phyloP scores from a whole-genome alignment of 2,113 vertebrate genomes.

The Strix uralensis region DNA sequence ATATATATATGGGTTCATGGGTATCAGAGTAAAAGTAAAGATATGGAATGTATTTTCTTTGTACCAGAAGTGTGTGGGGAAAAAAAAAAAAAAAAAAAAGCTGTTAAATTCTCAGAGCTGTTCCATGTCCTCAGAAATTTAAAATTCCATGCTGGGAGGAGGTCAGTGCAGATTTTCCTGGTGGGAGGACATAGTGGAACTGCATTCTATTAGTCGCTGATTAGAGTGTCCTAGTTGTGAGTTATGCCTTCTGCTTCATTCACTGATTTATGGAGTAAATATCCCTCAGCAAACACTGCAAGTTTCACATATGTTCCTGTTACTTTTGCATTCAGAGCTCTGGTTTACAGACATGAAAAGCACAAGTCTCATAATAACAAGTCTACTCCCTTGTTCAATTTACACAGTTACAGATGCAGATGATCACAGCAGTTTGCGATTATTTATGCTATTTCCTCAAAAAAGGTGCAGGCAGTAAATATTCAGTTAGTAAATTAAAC shows the following conservation, averaged over 20 bases:
- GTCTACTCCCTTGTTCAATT: conserved; percentile 9
- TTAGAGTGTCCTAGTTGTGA: conserved; percentile 11
- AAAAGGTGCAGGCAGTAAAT: neutral
- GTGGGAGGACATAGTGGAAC: neutral
- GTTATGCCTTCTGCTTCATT: neutral
- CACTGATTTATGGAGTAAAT: conserved; percentile 20
- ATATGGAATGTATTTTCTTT: neutral
- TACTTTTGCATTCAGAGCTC: conserved; percentile 36
- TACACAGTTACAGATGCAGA: conserved; percentile 15
- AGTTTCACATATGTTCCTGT: conserved; percentile 22
- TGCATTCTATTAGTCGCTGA: neutral
- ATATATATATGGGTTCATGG: neutral
- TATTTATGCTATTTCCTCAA: neutral
- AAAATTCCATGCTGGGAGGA: neutral
- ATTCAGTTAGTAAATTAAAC: neutral
- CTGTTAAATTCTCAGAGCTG: neutral
- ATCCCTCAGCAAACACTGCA: neutral
- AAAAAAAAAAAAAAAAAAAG: neutral
- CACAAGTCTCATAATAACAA: neutral
- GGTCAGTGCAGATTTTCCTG: neutral
- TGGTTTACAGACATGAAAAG: conserved; percentile 60
- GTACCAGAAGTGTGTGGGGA: neutral
- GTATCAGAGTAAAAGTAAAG: neutral
- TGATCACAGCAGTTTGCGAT: neutral
- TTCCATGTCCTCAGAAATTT: neutral